Evolutionary conservation across 2,797 vertebrate genomes (phyloP), one percentile per base, ranked within the genome.

Genomic region (Tauraco hartlaubi): DNA sequence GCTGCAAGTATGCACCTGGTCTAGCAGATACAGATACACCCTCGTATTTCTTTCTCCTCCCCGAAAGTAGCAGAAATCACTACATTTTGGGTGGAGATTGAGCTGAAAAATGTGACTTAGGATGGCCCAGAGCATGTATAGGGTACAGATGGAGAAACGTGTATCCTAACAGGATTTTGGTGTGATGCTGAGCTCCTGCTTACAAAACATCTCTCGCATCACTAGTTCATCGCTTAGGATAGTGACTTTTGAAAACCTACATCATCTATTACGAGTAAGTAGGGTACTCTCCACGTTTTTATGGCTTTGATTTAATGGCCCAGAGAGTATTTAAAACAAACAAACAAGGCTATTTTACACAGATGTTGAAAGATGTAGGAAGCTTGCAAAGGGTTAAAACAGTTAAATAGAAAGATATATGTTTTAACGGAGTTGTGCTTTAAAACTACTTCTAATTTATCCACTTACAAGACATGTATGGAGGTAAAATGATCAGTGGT

Each of bases 401-500:
- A 95, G 92, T 98, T 98, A 98, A 97, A 97, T 94, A 96, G 97
- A 92, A 97, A 98, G 98, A 98, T 98, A 97, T 97, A 98, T 98
- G 97, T 96, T 98, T 98, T 97, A 98, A 97, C 91, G 37, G 97
- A 98, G 98, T 98, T 98, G 97, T 97, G 98, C 98, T 98, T 98
- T 98, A 98, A 98, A 99, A 98, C 98, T 98, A 98, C 98, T 98
- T 96, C 96, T 98, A 98, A 97, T 98, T 98, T 98, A 92, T 98
- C 98, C 97, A 98, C 98, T 99, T 99, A 97, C 69, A 59, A 98
- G 98, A 97, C 97, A 98, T 96, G 97, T 96, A 98, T 97, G 98
- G 98, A 99, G 98, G 98, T 98, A 98, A 99, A 98, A 99, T 98
- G 97, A 99, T 99, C 97, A 97, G 97, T 98, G 96, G 97, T 98